phyloP scores from a whole-genome alignment of 2,888 invertebrate genomes.

The Drosophila flavopinicola region DNA sequence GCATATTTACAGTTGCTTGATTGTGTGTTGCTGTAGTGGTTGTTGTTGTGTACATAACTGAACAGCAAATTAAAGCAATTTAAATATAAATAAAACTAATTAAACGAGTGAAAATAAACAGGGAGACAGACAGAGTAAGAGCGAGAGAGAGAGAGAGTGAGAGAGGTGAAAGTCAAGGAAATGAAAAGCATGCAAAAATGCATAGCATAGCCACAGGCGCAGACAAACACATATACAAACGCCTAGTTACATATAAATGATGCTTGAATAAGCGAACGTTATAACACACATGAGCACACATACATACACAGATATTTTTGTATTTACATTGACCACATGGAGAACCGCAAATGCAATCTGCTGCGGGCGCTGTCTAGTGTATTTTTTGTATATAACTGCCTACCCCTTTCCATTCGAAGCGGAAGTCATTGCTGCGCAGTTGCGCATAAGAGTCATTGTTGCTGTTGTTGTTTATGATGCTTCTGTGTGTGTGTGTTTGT shows the following conservation, averaged over 20 bases:
- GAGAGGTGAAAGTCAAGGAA: constrained; percentile 10
- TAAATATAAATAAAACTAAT: constrained; percentile 68
- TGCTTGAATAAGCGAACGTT: constrained; percentile 49
- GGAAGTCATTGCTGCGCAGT: constrained; percentile 73
- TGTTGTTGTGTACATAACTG: constrained; percentile 63
- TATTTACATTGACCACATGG: constrained; percentile 60
- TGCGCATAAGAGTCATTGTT: constrained; percentile 59
- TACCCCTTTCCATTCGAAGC: constrained; percentile 25
- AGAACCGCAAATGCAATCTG: constrained; percentile 71
- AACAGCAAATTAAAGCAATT: constrained; percentile 71
- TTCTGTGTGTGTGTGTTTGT: neutral
- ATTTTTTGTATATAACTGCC: constrained; percentile 17
- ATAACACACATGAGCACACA: constrained; percentile 31
- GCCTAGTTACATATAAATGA: constrained; percentile 41
- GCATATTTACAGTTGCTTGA: constrained; percentile 66
- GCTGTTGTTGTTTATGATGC: constrained; percentile 44
- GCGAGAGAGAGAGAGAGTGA: constrained; percentile 3
- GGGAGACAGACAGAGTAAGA: constrained; percentile 7
- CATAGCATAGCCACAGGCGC: constrained; percentile 36
- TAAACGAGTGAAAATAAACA: constrained; percentile 58
- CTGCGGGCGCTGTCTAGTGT: constrained; percentile 48
- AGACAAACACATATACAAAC: constrained; percentile 18
- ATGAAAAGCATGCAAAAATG: constrained; percentile 53
- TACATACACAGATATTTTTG: constrained; percentile 13
- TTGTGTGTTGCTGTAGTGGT: constrained; percentile 22